Evolutionary conservation across 2,797 vertebrate species (phyloP), one percentile per base, ranked within the genome.

Genomic region (Poecilia velifera): DNA sequence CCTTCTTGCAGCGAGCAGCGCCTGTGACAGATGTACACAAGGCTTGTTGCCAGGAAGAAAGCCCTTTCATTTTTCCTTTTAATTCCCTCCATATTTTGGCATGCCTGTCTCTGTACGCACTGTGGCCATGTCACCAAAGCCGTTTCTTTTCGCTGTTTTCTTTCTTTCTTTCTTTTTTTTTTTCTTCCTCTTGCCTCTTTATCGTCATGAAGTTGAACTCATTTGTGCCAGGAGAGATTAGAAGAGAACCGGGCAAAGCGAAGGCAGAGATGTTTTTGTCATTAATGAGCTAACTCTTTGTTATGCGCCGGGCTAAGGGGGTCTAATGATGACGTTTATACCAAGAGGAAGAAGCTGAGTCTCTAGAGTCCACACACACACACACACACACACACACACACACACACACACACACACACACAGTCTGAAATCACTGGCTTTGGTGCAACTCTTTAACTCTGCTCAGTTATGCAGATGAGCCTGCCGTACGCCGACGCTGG

Each of bases 1-100:
- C 92, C 87, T 90, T 89, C 90, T 87, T 91, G 90, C 92, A 87
- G 86, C 82, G 59, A 92, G 87, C 93, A 73, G 82, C 79, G 93
- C 91, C 89, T 87, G 90, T 93, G 95, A 96, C 95, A 95, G 94
- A 95, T 96, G 94, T 93, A 95, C 93, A 95, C 95, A 92, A 91
- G 88, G 93, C 90, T 53, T 94, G 91, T 91, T 91, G 91, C 90
- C 91, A 92, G 91, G 91, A 92, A 94, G 88, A 94, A 91, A 93
- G 92, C 86, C 45, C 89, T 94, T 93, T 91, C 87, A 88, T 93
- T 94, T 90, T 53, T 9, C 51, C 86, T 94, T 93, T 91, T 93
- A 86, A 90, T 94, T 93, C 88, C 84, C 89, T 90, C 84, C 90
- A 89, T 92, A 88, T 95, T 95, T 94, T 90, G 92, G 91, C 92